Evolutionary conservation across 2,113 vertebrate genomes (phyloP), one percentile per base, ranked within the genome.

Genomic region (Cyphomyrus discorhynchus): DNA sequence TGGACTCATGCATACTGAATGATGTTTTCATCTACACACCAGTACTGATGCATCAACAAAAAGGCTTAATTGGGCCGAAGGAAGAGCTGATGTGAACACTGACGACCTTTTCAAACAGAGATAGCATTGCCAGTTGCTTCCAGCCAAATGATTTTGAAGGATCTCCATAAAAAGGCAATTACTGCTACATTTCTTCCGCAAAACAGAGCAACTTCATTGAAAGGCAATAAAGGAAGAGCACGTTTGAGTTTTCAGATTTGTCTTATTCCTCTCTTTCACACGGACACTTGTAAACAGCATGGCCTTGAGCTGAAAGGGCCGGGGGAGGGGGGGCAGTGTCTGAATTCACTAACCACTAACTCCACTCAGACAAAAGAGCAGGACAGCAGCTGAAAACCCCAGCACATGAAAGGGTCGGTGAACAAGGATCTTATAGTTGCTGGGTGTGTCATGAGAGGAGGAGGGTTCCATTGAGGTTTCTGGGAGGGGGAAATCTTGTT

Each of bases 321-420:
- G 89, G 90, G 86, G 88, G 21, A 27, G 84, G 86, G 88, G 88
- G 31, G 46, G 92, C 10, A 77, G 56, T 84, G 62, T 93, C 91
- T 91, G 89, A 94, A 95, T 94, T 91, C 91, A 92, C 91, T 92
- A 93, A 93, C 93, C 91, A 90, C 91, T 91, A 90, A 92, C 77
- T 70, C 92, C 91, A 80, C 91, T 94, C 92, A 93, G 92, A 95
- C 93, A 95, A 95, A 95, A 94, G 93, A 92, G 82, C 45, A 86
- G 89, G 93, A 91, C 92, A 89, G 88, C 89, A 91, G 89, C 91
- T 92, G 89, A 93, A 90, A 87, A 92, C 87, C 82, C 89, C 86
- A 85, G 66, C 62, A 90, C 92, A 94, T 83, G 92, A 92, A 94
- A 88, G 90, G 11, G 82, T 42, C 27, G 90, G 87, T 92, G 93